phyloP scores from a whole-genome alignment of 92 coral and sea anemone genomes.

The Phenganax subtilis region DNA sequence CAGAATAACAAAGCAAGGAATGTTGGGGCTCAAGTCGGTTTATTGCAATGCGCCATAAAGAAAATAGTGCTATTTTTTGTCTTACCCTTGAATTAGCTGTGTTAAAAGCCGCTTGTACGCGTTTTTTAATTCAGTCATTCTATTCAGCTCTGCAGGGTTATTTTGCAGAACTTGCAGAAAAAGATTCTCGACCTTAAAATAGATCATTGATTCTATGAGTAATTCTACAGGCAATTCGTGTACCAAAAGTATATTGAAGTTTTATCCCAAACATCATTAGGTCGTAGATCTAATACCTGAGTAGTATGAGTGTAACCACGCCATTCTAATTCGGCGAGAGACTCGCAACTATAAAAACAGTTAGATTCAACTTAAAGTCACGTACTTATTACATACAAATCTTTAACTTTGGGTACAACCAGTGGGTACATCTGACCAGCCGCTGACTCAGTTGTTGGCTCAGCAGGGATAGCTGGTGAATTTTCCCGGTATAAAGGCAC shows the following conservation, averaged over 20 bases:
- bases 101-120: conserved; percentile 57
- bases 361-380: not conserved
- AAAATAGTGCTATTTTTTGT: not conserved
- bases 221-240: too few relatives aligned
- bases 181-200: conserved; percentile 73
- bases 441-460: too few relatives aligned
- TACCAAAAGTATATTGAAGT: not conserved
- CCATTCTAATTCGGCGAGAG: conserved; percentile 76
- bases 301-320: conserved; percentile 68
- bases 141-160: conserved; percentile 64
- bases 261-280: not conserved
- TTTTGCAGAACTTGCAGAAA: conserved; percentile 83
- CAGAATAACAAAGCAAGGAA: too few relatives aligned
- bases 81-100: conserved; percentile 74
- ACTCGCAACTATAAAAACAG: conserved; percentile 62
- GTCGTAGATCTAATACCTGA: conserved; percentile 52
- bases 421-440: too few relatives aligned
- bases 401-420: too few relatives aligned
- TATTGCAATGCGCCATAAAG: too few relatives aligned
- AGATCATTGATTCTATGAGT: not conserved
- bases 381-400: too few relatives aligned
- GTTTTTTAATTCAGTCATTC: conserved; percentile 68
- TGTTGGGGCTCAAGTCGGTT: too few relatives aligned
- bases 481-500: too few relatives aligned
- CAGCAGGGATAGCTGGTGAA: too few relatives aligned